phyloP scores from a whole-genome alignment of 2,888 invertebrate species.

The Iselma pallidipennis region DNA sequence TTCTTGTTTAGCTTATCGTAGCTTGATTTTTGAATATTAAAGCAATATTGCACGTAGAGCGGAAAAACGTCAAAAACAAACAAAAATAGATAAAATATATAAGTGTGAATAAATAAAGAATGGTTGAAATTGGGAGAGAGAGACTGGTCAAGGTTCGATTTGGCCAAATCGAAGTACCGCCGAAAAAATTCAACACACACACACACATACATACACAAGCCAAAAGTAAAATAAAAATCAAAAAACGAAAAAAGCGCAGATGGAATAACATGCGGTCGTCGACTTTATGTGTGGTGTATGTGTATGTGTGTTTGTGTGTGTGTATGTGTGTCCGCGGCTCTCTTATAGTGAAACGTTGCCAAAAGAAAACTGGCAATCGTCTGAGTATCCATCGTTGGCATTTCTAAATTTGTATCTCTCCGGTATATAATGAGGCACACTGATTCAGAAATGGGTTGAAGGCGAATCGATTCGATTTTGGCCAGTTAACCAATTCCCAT shows the following conservation, averaged over 20 bases:
- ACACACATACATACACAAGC: not conserved
- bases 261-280: not conserved
- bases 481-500: no score
- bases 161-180: not conserved
- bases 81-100: no score
- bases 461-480: not conserved
- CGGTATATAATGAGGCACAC: not conserved
- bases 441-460: not conserved
- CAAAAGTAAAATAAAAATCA: not conserved
- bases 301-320: not conserved
- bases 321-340: not conserved
- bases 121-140: no score
- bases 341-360: constrained; percentile 24
- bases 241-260: not conserved
- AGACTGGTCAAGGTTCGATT: not conserved
- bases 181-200: not conserved
- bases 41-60: no score
- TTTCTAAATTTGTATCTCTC: constrained; percentile 7
- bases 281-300: not conserved
- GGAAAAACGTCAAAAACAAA: no score
- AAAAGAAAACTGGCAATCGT: constrained; percentile 31
- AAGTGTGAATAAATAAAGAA: no score
- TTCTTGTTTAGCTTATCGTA: no score
- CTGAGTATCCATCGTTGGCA: constrained; percentile 7
- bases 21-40: no score